Percentiles rank a stretch among this genome's conserved stretches.
phyloP scores from a whole-genome alignment of 2,888 invertebrate species.

The Ochlodes sylvanus region DNA sequence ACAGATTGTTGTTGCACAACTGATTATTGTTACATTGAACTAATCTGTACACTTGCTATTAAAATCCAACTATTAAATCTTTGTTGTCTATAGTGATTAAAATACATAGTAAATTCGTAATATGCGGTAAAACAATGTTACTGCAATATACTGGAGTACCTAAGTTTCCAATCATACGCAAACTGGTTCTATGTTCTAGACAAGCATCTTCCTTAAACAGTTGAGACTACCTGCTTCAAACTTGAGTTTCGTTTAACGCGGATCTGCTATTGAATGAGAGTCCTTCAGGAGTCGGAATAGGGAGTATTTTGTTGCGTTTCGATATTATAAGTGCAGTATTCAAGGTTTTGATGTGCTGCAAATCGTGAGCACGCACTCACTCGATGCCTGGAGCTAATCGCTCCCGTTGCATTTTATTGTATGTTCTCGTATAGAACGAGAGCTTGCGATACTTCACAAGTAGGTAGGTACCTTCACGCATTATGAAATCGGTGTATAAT shows the following conservation, averaged over 20 bases:
- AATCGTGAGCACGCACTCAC: conserved; percentile 75
- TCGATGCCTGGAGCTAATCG: conserved; percentile 73
- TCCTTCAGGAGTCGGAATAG: conserved; percentile 46
- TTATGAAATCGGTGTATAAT: too few species aligned
- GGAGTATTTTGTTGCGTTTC: conserved; percentile 51
- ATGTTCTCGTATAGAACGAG: conserved; percentile 36
- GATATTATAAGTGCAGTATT: conserved; percentile 53
- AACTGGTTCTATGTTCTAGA: conserved; percentile 62
- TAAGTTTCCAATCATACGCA: conserved; percentile 55
- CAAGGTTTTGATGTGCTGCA: conserved; percentile 63
- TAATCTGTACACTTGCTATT: too few species aligned
- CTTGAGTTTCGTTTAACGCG: conserved; percentile 3
- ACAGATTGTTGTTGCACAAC: too few species aligned
- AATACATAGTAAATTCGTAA: not conserved
- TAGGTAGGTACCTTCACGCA: too few species aligned
- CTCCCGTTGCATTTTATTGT: conserved; percentile 74
- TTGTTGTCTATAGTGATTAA: not conserved
- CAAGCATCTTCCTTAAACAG: conserved; percentile 76
- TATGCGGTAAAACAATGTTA: conserved; percentile 24
- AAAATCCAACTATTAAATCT: too few species aligned
- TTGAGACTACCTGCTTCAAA: conserved; percentile 56
- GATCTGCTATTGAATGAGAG: conserved; percentile 44
- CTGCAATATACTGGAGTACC: conserved; percentile 7
- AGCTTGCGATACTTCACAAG: conserved; percentile 7
- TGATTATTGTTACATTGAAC: too few species aligned